Evolutionary conservation across 2,888 invertebrate species (phyloP).

Genomic region (Muscina levida): DNA sequence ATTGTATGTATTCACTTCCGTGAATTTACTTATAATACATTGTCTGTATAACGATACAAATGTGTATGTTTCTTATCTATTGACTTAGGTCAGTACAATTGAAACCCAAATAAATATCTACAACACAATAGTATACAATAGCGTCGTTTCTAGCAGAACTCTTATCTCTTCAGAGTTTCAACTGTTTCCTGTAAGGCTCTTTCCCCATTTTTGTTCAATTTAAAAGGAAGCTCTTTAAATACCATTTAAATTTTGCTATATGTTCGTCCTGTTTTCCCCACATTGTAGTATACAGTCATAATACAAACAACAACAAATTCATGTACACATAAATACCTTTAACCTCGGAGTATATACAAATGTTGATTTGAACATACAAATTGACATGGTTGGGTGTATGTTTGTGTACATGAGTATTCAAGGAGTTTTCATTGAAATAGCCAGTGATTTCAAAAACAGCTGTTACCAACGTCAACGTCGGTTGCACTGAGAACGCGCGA

Average conservation of each 20-base stretch:
- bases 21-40: no score
- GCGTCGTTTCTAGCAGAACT: no score
- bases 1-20: no score
- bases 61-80: no score
- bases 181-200: no score
- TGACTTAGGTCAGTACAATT: no score
- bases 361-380: background rate
- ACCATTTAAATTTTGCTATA: background rate
- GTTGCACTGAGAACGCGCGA: slow-evolving; percentile 16
- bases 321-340: background rate
- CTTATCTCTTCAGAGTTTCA: no score
- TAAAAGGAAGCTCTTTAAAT: background rate
- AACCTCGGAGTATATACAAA: background rate
- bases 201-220: no score
- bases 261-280: no score
- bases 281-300: background rate
- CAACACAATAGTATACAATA: no score
- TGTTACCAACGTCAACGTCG: slow-evolving; percentile 45
- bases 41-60: no score
- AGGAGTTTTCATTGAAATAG: slow-evolving; percentile 24
- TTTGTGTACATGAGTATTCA: background rate
- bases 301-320: background rate
- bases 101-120: no score
- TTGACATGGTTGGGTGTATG: background rate
- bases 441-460: slow-evolving; percentile 63